A percentile compares a stretch with the other conserved stretches of the same genome.
phyloP scores from a whole-genome alignment of 2,888 invertebrate species.

The Proisotoma minuta region DNA sequence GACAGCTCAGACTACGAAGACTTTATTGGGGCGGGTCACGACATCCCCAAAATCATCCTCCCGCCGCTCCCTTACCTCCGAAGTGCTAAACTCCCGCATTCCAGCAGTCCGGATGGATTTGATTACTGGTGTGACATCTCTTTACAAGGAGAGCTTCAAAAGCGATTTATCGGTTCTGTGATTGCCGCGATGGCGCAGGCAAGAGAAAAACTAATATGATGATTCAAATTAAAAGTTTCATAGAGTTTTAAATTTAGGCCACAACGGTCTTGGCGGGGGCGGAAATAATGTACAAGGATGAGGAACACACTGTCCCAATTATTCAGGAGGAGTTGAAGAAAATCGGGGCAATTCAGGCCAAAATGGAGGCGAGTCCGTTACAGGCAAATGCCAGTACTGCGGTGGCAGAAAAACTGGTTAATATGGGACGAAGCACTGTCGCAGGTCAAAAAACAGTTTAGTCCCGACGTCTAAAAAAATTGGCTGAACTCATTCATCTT shows the following conservation, averaged over 20 bases:
- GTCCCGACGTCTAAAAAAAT: background rate
- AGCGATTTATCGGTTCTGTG: background rate
- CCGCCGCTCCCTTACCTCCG: background rate
- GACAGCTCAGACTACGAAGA: slow-evolving; percentile 6
- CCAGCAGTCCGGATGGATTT: background rate
- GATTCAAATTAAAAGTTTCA: no score
- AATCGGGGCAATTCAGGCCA: background rate
- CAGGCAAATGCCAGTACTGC: background rate
- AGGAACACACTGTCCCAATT: background rate
- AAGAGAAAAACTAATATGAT: no score
- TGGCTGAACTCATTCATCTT: no score
- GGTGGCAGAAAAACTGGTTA: background rate
- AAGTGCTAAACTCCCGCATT: background rate
- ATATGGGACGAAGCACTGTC: background rate
- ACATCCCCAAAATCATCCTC: background rate
- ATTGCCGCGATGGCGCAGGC: background rate
- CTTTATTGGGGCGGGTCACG: background rate
- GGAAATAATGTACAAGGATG: slow-evolving; percentile 8
- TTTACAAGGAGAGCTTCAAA: background rate
- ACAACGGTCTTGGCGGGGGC: slow-evolving; percentile 3
- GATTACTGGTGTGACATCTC: slow-evolving; percentile 7
- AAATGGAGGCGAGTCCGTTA: background rate
- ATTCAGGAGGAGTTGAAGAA: background rate
- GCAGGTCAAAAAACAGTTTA: background rate
- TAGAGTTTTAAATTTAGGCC: no score